Evolutionary conservation across 2,888 invertebrate species (phyloP).

Genomic region (Anorthoa munda): DNA sequence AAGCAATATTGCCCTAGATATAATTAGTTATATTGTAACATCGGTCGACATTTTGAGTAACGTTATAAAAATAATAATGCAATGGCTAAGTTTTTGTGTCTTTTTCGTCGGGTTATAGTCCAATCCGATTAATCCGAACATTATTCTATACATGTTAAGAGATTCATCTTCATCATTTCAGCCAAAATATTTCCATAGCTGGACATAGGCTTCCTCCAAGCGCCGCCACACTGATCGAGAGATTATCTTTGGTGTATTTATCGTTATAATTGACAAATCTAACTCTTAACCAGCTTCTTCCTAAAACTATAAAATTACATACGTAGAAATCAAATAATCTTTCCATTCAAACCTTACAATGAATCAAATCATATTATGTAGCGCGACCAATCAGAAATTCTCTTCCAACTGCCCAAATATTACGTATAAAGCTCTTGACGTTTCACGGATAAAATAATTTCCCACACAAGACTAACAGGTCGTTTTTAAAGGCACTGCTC

Average conservation of each 20-base stretch:
- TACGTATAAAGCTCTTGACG: conserved; percentile 28
- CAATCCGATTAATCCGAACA: not conserved
- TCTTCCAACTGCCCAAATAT: conserved; percentile 34
- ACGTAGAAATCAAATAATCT: conserved; percentile 18
- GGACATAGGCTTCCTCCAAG: too few species aligned
- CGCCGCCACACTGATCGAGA: not conserved
- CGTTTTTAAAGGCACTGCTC: conserved; percentile 3
- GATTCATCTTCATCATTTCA: too few species aligned
- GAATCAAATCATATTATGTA: conserved; percentile 45
- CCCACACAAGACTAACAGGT: conserved; percentile 50
- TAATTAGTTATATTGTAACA: not conserved
- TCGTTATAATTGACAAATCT: not conserved
- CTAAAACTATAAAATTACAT: conserved; percentile 5
- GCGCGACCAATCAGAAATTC: conserved; percentile 38
- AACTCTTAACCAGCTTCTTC: not conserved
- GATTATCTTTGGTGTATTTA: not conserved
- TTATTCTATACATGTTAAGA: not conserved
- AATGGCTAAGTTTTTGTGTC: not conserved
- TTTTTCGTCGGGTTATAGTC: not conserved
- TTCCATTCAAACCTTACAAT: conserved; percentile 13
- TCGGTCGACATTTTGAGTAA: not conserved
- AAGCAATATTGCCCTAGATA: conserved; percentile 1
- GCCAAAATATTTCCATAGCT: too few species aligned
- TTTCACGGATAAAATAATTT: conserved; percentile 44
- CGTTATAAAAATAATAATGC: not conserved